Evolutionary conservation across 2,888 invertebrate genomes (phyloP), one percentile per base, ranked within the genome.

Genomic region (Drosophila buzzatii): DNA sequence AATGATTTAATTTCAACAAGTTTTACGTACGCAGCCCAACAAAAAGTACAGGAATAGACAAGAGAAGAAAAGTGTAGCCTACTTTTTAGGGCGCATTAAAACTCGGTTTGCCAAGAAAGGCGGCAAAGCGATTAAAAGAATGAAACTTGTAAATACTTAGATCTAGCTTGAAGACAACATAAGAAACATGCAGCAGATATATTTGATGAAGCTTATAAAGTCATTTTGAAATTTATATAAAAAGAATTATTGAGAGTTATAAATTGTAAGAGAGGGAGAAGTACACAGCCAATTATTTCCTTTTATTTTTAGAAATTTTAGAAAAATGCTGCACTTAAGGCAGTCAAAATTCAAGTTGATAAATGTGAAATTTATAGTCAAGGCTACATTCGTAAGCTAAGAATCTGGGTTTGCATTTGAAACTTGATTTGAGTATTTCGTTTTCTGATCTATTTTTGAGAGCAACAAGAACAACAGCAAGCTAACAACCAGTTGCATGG

Each of bases 1-100:
- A 87, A 89, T 87, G 72, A 89, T 85, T 85, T 89, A 77, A 89
- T 84, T 86, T 75, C 61, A 59, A 49, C 65, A 80, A 85, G 72
- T 55, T 64, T 44, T 39, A 6, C 16, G 20, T 39, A n/a, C n/a
- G 14, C 49, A 18, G 12, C 31, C 27, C 7, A 10, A 16, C 9
- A 10, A 12, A 44, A 2, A 12, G 18, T 5, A 12, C 20, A 2
- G 2, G n/a, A 31, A 51, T 7, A 12, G 14, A 18, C 7, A 18
- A 7, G 18, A 35, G 14, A 18, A 51, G 7, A 72, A 61, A 65
- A 64, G 51, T 62, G 45, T 70, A 52, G 68, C 64, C 53, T 69
- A 61, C 84, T 70, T 76, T 60, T 53, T 9, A 16, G 60, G 41
- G 49, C 20, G 41, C 35, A 35, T 14, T 37, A 12, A n/a, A 42